A percentile compares a stretch with the other conserved stretches of the same genome.
These are phyloP conservation scores for Heliconius sara DNA, from an alignment of 2,888 invertebrate species.

Conservation along the genomic window DNA sequence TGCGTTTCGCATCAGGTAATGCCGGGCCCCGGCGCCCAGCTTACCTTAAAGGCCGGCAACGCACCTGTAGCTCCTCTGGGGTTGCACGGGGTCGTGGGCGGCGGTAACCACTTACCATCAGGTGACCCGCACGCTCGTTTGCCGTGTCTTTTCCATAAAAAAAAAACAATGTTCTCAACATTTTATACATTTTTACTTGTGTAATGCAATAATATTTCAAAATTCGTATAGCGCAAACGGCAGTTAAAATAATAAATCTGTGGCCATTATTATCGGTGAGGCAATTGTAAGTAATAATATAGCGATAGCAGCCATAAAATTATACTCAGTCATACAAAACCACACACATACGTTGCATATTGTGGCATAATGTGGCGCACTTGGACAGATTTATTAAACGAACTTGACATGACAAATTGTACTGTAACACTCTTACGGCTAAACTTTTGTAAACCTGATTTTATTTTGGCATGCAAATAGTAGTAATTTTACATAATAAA, in stretches of 20 bases:
- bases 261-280: conserved; percentile 28
- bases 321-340: conserved; percentile 39
- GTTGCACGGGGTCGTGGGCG: too few relatives aligned
- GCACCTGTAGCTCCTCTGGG: too few relatives aligned
- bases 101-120: too few relatives aligned
- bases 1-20: too few relatives aligned
- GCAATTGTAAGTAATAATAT: conserved; percentile 40
- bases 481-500: not conserved
- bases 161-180: too few relatives aligned
- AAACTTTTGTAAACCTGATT: conserved; percentile 7
- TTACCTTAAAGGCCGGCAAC: too few relatives aligned
- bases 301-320: conserved; percentile 38
- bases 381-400: conserved; percentile 43
- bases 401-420: conserved; percentile 43
- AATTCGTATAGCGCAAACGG: not conserved
- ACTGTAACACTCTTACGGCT: conserved; percentile 24
- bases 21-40: too few relatives aligned
- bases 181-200: not conserved
- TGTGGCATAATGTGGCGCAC: conserved; percentile 36
- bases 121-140: too few relatives aligned
- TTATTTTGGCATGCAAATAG: conserved; percentile 6
- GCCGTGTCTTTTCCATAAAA: too few relatives aligned
- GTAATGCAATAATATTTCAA: conserved; percentile 1
- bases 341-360: conserved; percentile 41
- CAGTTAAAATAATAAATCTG: conserved; percentile 32